Base-by-base conservation (phyloP, 1,140 invertebrate species). In the Drosophila pandora region DNA sequence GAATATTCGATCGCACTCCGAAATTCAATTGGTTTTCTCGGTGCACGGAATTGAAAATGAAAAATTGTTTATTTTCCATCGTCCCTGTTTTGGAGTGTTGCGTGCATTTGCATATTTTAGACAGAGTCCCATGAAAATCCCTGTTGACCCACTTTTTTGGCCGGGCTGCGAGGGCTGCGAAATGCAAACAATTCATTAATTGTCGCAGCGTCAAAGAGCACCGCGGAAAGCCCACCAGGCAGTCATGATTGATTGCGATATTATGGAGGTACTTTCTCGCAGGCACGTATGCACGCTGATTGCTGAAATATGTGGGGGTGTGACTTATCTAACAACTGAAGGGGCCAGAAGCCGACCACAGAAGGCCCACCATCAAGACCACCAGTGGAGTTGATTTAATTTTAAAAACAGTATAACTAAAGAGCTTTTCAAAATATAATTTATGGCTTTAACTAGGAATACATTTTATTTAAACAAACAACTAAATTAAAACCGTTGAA, bases 141-240 rank as follows among this genome's bases (percentile, higher is more conserved):
- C 23, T n/a, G 45, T 47, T 83, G 79, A 83, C 79, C 79, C 49
- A 83, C 8, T 75, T 78, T 41, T 48, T 32, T 64, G 32, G 12
- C 22, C n/a, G 22, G 43, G n/a, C n/a, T 53, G 12, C 22, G 22
- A 25, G 4, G 25, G 22, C 25, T 7, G 41, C 41, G n/a, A 21
- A 55, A 47, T 58, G 55, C 79, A 72, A 79, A 82, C 63, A 78
- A 75, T 83, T 72, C 59, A 63, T 81, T 81, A 74, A 87, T 87
- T 69, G 32, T 60, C 25, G 32, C 62, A 25, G 47, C 39, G 55
- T 43, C 41, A 59, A 64, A 72, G 74, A 76, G 57, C 32, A 54
- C 32, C 32, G 49, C 32, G 34, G 57, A 54, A 68, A 60, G 48
- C 39, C 61, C 43, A 17, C 45, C 12, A 48, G 58, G 60, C 57